phyloP scores from a whole-genome alignment of 23 tunicate species.

The Halocynthia roretzi region DNA sequence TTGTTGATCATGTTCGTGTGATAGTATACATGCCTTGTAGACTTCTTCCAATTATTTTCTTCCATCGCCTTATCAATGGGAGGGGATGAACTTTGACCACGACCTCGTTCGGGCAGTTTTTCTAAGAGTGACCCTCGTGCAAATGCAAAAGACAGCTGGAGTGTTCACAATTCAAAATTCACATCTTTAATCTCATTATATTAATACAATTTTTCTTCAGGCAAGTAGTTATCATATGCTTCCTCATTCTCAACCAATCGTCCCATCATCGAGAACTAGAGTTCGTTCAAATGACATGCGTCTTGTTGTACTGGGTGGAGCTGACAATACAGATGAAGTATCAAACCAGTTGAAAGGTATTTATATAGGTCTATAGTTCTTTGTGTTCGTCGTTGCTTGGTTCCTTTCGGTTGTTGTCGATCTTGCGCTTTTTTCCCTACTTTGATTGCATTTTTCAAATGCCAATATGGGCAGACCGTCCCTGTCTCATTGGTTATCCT shows the following conservation, averaged over 20 bases:
- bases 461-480: no score
- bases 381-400: not conserved
- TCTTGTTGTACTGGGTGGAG: constrained; percentile 95
- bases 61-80: no score
- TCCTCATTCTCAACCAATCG: constrained; percentile 97
- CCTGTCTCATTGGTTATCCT: no score
- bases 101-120: not conserved
- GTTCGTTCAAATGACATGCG: constrained; percentile 87
- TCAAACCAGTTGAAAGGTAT: constrained; percentile 97
- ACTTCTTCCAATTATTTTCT: no score
- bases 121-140: not conserved
- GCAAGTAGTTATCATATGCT: constrained; percentile 99
- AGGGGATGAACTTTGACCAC: not conserved
- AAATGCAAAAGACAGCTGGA: not conserved
- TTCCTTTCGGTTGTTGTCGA: no score
- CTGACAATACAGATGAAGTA: constrained; percentile 98
- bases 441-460: no score
- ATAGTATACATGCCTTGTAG: not conserved
- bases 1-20: not conserved
- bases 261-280: constrained; percentile 83
- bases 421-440: no score
- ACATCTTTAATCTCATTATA: not conserved
- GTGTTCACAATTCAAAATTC: not conserved
- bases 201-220: constrained; percentile 11
- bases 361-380: not conserved